These are phyloP conservation scores for Torymus texanus DNA, from an alignment of 2,888 invertebrate species.

Conservation along the genomic window DNA sequence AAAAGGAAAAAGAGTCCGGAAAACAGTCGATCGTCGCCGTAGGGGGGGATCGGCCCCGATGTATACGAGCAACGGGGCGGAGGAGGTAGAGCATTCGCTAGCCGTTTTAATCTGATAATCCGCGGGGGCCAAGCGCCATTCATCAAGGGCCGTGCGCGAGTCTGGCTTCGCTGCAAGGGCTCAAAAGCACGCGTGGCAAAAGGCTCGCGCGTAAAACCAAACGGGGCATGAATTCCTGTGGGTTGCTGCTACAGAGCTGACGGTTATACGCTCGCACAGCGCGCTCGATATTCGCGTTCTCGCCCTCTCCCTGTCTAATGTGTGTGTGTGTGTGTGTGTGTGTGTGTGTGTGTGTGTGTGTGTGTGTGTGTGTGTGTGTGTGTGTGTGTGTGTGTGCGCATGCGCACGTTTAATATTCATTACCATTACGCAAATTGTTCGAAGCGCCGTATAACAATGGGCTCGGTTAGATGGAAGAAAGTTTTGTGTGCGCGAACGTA, in stretches of 20 bases:
- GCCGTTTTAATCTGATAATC: slow-evolving; percentile 42
- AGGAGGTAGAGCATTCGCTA: too few relatives aligned
- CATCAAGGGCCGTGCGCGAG: neutral
- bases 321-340: neutral
- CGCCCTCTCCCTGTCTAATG: too few relatives aligned
- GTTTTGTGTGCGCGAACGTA: neutral
- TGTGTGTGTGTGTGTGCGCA: neutral
- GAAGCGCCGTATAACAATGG: slow-evolving; percentile 5
- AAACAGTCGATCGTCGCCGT: too few relatives aligned
- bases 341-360: neutral
- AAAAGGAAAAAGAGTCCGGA: too few relatives aligned
- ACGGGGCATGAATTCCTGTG: slow-evolving; percentile 35
- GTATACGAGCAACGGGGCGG: too few relatives aligned
- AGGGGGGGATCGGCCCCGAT: too few relatives aligned
- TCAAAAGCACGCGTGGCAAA: slow-evolving; percentile 19
- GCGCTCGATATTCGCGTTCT: slow-evolving; percentile 36
- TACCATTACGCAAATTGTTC: slow-evolving; percentile 46
- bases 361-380: neutral
- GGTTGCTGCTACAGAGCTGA: neutral
- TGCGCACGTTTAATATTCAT: slow-evolving; percentile 47
- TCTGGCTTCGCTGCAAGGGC: neutral
- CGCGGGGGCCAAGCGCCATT: slow-evolving; percentile 24
- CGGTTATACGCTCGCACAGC: neutral
- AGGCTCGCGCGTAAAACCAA: slow-evolving; percentile 28
- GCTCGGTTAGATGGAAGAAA: too few relatives aligned